Evolutionary conservation across 2,888 invertebrate species (phyloP), one percentile per base, ranked within the genome.

Genomic region (Archaeoteleia sp.): DNA sequence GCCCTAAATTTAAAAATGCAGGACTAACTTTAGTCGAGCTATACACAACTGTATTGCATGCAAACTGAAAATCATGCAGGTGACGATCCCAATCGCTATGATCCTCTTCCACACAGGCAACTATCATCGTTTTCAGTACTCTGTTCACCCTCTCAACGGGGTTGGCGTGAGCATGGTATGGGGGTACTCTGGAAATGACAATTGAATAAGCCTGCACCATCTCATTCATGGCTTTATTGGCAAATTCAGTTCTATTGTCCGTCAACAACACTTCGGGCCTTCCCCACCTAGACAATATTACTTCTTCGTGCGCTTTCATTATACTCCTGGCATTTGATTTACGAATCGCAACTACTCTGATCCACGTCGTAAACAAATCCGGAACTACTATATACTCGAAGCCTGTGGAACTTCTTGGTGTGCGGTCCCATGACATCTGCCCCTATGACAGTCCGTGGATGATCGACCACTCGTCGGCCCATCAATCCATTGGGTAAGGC

Each of bases 101-200:
- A 27, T 70, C 35, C 0, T 55, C 45, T 1, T 58, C 57, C 0
- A 73, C 15, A 48, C 60, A 78, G 0, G 70, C 70, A n/a, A n/a
- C n/a, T n/a, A n/a, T n/a, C n/a, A n/a, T n/a, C n/a, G n/a, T n/a
- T n/a, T n/a, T n/a, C n/a, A n/a, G n/a, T n/a, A n/a, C n/a, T n/a
- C n/a, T n/a, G n/a, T n/a, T n/a, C n/a, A n/a, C n/a, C n/a, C n/a
- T n/a, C n/a, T n/a, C n/a, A n/a, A n/a, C n/a, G n/a, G n/a, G n/a
- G n/a, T n/a, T n/a, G n/a, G n/a, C n/a, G 30, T 77, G 74, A 0
- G 77, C 70, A 54, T 75, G 72, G 25, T 76, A 72, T 0, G 40
- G 57, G 1, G 67, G 69, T 0, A 51, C 60, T 12, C 55, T 63
- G 1, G 39, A 13, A 4, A 63, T 46, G 0, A 8, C 15, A 0